These are phyloP conservation scores for Eudasyphora cyanicolor DNA, from an alignment of 2,888 invertebrate species.

Conservation along the genomic window DNA sequence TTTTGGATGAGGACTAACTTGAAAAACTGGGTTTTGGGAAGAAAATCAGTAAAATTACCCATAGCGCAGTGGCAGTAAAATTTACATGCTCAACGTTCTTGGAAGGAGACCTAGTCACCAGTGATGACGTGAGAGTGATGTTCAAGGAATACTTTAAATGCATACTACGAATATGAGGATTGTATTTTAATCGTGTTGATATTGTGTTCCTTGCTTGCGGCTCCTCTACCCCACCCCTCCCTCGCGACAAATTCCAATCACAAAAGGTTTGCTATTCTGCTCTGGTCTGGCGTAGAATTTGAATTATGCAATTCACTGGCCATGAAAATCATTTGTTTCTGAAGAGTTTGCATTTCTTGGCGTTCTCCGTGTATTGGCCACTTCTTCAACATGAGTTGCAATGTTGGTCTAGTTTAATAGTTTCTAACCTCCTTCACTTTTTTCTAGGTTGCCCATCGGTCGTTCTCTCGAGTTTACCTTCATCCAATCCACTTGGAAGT, in stretches of 20 bases:
- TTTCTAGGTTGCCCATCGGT: background rate
- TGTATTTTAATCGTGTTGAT: background rate
- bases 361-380: slow-evolving; percentile 43
- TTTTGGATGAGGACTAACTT: too few species aligned
- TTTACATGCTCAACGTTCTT: slow-evolving; percentile 1
- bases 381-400: slow-evolving; percentile 27
- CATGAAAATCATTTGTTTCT: slow-evolving; percentile 48
- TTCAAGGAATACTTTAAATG: background rate
- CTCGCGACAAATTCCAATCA: too few species aligned
- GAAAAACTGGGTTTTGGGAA: too few species aligned
- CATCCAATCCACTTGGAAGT: background rate
- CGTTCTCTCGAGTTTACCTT: background rate
- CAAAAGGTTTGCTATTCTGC: background rate
- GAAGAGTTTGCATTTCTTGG: slow-evolving; percentile 57
- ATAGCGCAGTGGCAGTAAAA: background rate
- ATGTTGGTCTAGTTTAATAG: background rate
- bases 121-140: background rate
- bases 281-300: slow-evolving; percentile 27
- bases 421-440: background rate
- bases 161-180: background rate
- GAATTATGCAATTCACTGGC: slow-evolving; percentile 58
- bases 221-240: too few species aligned
- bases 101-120: background rate
- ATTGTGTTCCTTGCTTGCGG: background rate
- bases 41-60: too few species aligned